Conservation (phyloP, 2,113 vertebrate species). For the Physeter macrocephalus region DNA sequence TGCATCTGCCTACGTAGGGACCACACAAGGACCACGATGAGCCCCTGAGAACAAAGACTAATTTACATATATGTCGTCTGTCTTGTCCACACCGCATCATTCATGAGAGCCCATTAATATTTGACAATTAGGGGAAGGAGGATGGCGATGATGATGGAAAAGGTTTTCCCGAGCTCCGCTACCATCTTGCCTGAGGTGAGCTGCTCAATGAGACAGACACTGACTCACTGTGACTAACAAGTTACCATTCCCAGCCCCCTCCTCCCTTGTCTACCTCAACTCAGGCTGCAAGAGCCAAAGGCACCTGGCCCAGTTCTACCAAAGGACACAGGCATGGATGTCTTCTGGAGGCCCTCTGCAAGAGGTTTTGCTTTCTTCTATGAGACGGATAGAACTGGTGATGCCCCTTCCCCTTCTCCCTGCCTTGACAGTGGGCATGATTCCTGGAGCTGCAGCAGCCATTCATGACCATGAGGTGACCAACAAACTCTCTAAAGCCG, state of each 20-base stretch:
- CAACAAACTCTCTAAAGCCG: not conserved
- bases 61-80: too few species aligned
- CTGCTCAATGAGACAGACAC: not conserved
- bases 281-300: not conserved
- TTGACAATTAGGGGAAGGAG: not conserved
- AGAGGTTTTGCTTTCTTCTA: not conserved
- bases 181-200: not conserved
- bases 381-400: not conserved
- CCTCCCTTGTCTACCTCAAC: not conserved
- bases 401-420: not conserved
- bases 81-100: accelerated
- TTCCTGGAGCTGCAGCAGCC: not conserved
- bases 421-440: not conserved
- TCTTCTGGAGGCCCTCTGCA: not conserved
- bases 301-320: not conserved
- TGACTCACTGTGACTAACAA: too few species aligned
- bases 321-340: not conserved
- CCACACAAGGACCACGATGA: accelerated
- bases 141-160: accelerated
- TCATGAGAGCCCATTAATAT: accelerated
- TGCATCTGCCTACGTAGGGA: accelerated
- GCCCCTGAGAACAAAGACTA: not conserved
- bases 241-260: accelerated
- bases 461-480: not conserved
- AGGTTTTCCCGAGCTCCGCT: not conserved